These are phyloP conservation scores for Drosophila kohkoa DNA, from an alignment of 1,140 invertebrate species.

Conservation along the genomic window DNA sequence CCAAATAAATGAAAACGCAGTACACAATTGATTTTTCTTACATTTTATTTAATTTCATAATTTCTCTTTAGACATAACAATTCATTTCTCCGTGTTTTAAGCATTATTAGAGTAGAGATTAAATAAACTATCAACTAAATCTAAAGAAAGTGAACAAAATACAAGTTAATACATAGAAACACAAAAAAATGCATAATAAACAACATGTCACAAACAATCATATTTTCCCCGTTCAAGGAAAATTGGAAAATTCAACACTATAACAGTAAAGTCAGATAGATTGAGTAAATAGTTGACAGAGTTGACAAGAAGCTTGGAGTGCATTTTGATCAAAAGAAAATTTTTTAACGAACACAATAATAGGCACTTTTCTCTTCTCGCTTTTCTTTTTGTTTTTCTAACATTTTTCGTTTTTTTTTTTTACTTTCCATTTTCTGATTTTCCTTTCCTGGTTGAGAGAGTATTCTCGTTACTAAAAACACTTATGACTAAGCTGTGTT, in stretches of 20 bases:
- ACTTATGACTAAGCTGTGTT: slow-evolving; percentile 50
- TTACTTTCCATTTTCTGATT: slow-evolving; percentile 11
- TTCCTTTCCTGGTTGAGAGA: slow-evolving; percentile 46
- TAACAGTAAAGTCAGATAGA: slow-evolving; percentile 28
- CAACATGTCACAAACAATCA: slow-evolving; percentile 78
- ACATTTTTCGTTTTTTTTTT: slow-evolving; percentile 7
- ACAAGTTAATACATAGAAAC: slow-evolving; percentile 70
- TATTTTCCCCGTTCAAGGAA: slow-evolving; percentile 8
- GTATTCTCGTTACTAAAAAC: slow-evolving; percentile 58
- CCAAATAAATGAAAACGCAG: neutral
- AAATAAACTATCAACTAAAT: slow-evolving; percentile 78
- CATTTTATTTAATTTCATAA: slow-evolving; percentile 80
- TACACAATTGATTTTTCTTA: slow-evolving; percentile 58
- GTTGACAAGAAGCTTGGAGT: slow-evolving; percentile 56
- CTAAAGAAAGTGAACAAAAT: slow-evolving; percentile 73
- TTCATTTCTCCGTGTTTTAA: slow-evolving; percentile 80
- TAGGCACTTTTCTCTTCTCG: slow-evolving; percentile 37
- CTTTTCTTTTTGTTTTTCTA: slow-evolving; percentile 23
- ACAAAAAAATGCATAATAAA: slow-evolving; percentile 80
- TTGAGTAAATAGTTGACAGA: slow-evolving; percentile 21
- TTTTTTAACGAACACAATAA: slow-evolving; percentile 62
- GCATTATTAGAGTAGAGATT: slow-evolving; percentile 77
- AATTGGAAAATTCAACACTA: slow-evolving; percentile 42
- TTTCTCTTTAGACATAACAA: slow-evolving; percentile 80
- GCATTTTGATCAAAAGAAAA: slow-evolving; percentile 49